Evolutionary conservation across 2,888 invertebrate species (phyloP), one percentile per base, ranked within the genome.

Genomic region (Mythimna vitellina): DNA sequence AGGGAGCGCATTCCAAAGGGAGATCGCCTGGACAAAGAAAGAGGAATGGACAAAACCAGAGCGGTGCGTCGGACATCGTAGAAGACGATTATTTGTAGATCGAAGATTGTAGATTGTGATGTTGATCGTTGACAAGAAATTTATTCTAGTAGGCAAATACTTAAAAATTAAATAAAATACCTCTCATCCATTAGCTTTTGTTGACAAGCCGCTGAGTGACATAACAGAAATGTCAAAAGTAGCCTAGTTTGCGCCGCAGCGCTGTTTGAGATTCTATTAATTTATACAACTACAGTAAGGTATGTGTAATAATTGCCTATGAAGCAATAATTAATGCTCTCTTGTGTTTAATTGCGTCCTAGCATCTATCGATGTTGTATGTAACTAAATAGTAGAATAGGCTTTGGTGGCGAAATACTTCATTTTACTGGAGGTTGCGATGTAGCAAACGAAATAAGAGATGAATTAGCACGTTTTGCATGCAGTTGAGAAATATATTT

Each of bases 181-280:
- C 22, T 65, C 46, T 54, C 56, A 56, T 14, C 54, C 66, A 78
- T 74, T 82, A 74, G 4, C 22, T 65, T 75, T 70, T 70, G 62
- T 78, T 83, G 70, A 74, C 77, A 78, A 70, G 67, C 38, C 29
- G 5, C 29, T 57, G 20, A 54, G 61, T 80, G 86, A 85, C 76
- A 81, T 82, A 84, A 84, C 72, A 65, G 8, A 54, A 68, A 84
- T 84, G 80, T 80, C 72, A 79, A 84, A 82, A 86, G 70, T 53
- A 81, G 73, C 78, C 81, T 81, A 80, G 62, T 81, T 82, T 38
- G 32, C 17, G 29, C 60, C 46, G 64, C 49, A 42, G 63, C 57
- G 61, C 58, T 70, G 80, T 75, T 66, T 68, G 35, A 75, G 58
- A 75, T 76, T 73, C 73, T 71, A 80, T 70, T 75, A 78, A 63